A percentile compares a stretch with the other conserved stretches of the same genome.
phyloP scores from a whole-genome alignment of 2,113 vertebrate genomes.

The Tiliqua scincoides region DNA sequence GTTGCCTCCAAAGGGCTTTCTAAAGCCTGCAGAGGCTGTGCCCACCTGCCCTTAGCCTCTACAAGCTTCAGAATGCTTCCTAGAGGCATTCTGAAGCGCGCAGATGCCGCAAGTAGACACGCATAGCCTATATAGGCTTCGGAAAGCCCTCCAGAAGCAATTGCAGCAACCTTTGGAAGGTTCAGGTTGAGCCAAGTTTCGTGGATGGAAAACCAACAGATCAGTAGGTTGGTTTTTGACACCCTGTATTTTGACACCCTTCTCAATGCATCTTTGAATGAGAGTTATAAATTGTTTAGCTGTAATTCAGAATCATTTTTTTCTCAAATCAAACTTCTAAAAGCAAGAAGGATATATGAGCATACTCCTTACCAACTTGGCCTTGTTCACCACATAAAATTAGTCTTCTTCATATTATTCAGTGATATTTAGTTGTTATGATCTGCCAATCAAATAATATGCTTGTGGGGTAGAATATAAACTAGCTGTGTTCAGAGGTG shows the following conservation, averaged over 20 bases:
- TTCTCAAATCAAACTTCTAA: background rate
- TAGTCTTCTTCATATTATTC: background rate
- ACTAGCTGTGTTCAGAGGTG: background rate
- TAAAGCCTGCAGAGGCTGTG: no score
- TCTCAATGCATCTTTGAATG: background rate
- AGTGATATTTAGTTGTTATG: background rate
- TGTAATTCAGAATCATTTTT: background rate
- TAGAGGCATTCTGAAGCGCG: no score
- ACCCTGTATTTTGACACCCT: background rate
- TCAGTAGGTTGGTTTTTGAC: no score
- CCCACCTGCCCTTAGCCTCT: no score
- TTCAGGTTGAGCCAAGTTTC: no score
- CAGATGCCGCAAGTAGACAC: no score
- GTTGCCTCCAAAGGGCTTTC: no score
- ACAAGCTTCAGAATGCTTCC: no score
- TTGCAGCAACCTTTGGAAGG: no score
- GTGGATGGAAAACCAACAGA: no score
- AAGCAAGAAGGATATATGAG: background rate
- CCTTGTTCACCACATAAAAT: conserved; percentile 5
- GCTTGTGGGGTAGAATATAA: background rate
- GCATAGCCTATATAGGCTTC: no score
- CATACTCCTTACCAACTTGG: background rate
- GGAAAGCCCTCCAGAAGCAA: no score
- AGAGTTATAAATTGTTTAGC: conserved; percentile 5
- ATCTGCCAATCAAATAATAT: background rate